Conservation (phyloP, 2,113 vertebrate genomes). For the Gracilinanus agilis region DNA sequence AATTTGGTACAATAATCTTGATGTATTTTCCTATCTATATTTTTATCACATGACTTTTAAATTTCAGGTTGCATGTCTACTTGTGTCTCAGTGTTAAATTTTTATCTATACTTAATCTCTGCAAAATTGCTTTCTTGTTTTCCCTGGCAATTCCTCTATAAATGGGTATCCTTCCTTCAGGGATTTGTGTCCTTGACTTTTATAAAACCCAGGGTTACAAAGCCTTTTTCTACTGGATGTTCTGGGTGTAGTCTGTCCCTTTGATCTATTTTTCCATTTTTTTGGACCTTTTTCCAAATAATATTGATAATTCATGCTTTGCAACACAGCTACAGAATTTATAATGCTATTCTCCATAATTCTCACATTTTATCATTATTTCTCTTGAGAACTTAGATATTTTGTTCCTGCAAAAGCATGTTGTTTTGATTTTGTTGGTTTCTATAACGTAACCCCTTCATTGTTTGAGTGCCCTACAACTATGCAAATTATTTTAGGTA, state of each 20-base stretch:
- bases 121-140: neutral
- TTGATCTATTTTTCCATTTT: neutral
- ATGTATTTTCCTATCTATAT: neutral
- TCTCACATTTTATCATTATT: neutral
- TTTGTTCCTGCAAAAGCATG: neutral
- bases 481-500: neutral
- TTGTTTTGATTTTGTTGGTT: neutral
- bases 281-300: neutral
- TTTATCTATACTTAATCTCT: neutral
- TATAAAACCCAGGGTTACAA: neutral
- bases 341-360: neutral
- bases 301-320: neutral
- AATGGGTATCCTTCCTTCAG: neutral
- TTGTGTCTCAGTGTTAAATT: neutral
- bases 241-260: neutral
- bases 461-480: neutral
- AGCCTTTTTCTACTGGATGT: neutral
- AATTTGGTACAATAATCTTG: neutral
- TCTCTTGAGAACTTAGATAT: neutral
- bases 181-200: neutral
- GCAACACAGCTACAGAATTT: neutral
- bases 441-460: neutral
- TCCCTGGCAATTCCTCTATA: neutral
- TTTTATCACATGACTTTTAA: neutral
- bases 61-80: neutral